Conservation (phyloP, 2,888 invertebrate genomes). For the Microctonus hyperodae region DNA sequence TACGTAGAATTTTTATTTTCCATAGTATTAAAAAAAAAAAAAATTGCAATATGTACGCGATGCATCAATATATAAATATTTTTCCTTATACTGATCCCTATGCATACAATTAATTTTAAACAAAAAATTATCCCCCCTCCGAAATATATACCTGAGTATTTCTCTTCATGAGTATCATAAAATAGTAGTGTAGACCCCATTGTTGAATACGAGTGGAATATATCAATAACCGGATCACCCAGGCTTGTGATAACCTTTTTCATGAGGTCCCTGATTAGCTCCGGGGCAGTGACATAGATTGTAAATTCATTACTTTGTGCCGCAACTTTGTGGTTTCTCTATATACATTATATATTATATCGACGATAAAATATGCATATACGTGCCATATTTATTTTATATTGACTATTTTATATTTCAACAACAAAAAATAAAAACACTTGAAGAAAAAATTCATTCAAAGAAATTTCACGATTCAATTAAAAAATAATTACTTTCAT, state of each 20-base stretch:
- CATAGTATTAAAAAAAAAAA: constrained; percentile 7
- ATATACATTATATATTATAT: constrained; percentile 2
- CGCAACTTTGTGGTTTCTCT: constrained; percentile 14
- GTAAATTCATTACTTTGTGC: constrained; percentile 11
- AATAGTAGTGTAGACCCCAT: constrained; percentile 7
- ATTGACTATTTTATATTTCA: too few relatives aligned
- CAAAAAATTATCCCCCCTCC: background rate
- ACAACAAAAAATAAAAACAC: background rate
- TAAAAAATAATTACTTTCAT: background rate
- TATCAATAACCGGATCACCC: constrained; percentile 29
- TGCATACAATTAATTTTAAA: background rate
- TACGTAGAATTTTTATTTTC: background rate
- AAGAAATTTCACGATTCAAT: background rate
- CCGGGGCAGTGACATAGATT: constrained; percentile 33
- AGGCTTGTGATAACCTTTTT: constrained; percentile 29
- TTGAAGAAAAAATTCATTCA: constrained; percentile 1
- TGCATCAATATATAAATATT: too few relatives aligned
- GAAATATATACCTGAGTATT: background rate
- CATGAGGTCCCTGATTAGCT: constrained; percentile 23
- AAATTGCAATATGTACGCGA: too few relatives aligned
- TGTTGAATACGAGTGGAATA: constrained; percentile 17
- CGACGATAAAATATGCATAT: constrained; percentile 13
- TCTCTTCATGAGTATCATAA: constrained; percentile 17
- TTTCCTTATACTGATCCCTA: too few relatives aligned
- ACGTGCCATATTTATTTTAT: background rate